Base-by-base conservation (phyloP, 2,113 vertebrate genomes). In the Hiodon tergisus region DNA sequence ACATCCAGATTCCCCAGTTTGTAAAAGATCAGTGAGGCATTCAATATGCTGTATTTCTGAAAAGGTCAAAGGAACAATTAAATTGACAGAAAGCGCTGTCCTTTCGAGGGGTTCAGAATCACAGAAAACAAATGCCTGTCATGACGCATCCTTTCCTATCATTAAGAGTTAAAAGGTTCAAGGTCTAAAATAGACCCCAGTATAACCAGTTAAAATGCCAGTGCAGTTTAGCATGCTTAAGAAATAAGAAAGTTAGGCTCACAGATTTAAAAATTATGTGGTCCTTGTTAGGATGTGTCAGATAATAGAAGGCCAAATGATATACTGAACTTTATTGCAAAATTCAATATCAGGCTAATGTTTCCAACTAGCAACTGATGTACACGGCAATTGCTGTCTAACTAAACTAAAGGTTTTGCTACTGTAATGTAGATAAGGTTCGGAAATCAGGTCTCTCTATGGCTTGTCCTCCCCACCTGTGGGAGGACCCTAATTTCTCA, bases 31-130 rank as follows among this genome's bases (percentile, higher is more conserved):
- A 82, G 55, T 88, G 85, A 81, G 62, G 63, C 3, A 8, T 46
- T 48, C 71, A 57, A 75, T 10, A 80, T 76, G 69, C 72, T 79
- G 86, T 77, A 81, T 85, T 67, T 63, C 60, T 83, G 75, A 88
- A 88, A 87, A 89, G 84, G 86, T 86, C 81, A 85, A 62, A 67
- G 48, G n/a, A 54, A 51, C 67, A 16, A 54, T 52, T 54, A n/a
- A 16, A 54, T 53, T 14, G 8, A 51, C 47, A 6, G 67, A 69
- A 7, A 17, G 67, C 5, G 14, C 67, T 17, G 67, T 11, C 51
- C 53, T 54, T n/a, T 54, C 17, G 53, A 54, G 3, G 17, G 31
- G 63, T 17, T 66, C 17, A 8, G 62, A 17, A 65, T 46, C 2
- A 65, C 6, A 4, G 8, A 47, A 48, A 7, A 48, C 13, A 47